Evolutionary conservation across 1,140 invertebrate genomes (phyloP), one percentile per base, ranked within the genome.

Genomic region (Bombus sylvicola): DNA sequence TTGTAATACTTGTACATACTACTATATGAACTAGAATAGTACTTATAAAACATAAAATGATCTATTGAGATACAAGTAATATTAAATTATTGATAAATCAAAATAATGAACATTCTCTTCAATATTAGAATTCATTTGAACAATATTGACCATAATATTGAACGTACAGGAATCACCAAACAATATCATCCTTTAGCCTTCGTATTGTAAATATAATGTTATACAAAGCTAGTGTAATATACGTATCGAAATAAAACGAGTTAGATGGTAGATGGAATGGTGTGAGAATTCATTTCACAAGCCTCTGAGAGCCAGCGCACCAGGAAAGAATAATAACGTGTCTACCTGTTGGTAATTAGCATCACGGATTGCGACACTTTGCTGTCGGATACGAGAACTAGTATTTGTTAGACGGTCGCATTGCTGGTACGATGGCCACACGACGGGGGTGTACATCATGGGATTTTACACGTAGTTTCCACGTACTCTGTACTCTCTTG

Each of bases 251-350:
- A 89, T 85, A 85, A 94, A 75, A 94, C 92, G 84, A 93, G 85
- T 84, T 88, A 93, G 91, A 94, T 88, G 79, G 83, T 92, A 89
- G 91, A 95, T 91, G 93, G 83, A 47, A 15, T 71, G 92, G 92
- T 94, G 93, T 95, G 94, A 94, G 94, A 95, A 94, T 93, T 94
- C 86, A 94, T 94, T 95, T 94, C 93, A 91, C 92, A 94, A 94
- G 91, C 86, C 91, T 91, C 87, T 88, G 91, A 92, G 91, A 92
- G 82, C 78, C 73, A 43, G 73, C 68, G 41, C 82, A 85, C 83
- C 73, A 83, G 83, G 83, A 89, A 89, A 89, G 88, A 94, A 94
- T 94, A 94, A 94, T 93, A 93, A 94, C 87, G 84, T 90, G 89
- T 81, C 89, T 90, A 81, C 86, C 83, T 68, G 90, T 47, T 77